phyloP scores from a whole-genome alignment of 64 coral and sea anemone species.

The Pocillopora damicornis region DNA sequence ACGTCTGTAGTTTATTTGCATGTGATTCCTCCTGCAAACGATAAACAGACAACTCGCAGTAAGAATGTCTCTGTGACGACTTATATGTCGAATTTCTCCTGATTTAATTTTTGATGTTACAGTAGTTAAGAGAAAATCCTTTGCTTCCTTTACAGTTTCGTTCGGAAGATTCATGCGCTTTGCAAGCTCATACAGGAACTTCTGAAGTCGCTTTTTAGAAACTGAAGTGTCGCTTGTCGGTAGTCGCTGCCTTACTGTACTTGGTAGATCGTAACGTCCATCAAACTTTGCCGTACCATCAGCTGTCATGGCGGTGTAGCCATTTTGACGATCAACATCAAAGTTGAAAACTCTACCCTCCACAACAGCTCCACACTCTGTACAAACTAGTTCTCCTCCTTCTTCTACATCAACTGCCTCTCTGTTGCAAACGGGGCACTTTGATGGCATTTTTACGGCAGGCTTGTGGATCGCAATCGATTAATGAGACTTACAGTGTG shows the following conservation, averaged over 20 bases:
- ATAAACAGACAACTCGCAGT: constrained; percentile 11
- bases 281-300: constrained; percentile 1
- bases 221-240: background rate
- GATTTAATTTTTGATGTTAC: background rate
- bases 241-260: background rate
- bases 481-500: background rate
- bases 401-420: background rate
- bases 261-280: constrained; percentile 2
- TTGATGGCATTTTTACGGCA: constrained; percentile 6
- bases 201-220: background rate
- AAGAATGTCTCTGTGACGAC: background rate
- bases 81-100: background rate
- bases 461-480: background rate
- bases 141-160: background rate
- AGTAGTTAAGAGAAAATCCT: background rate
- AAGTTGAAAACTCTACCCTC: constrained; percentile 31
- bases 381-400: constrained; percentile 8
- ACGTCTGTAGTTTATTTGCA: constrained; percentile 7
- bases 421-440: constrained; percentile 14
- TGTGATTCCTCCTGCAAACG: constrained; percentile 13
- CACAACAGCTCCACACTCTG: too few species aligned
- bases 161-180: constrained; percentile 13
- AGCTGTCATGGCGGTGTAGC: background rate
- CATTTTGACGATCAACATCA: background rate
- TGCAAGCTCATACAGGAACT: background rate